Evolutionary conservation across 2,797 vertebrate genomes (phyloP), one percentile per base, ranked within the genome.

Genomic region (Schizopygopsis pylzovi): DNA sequence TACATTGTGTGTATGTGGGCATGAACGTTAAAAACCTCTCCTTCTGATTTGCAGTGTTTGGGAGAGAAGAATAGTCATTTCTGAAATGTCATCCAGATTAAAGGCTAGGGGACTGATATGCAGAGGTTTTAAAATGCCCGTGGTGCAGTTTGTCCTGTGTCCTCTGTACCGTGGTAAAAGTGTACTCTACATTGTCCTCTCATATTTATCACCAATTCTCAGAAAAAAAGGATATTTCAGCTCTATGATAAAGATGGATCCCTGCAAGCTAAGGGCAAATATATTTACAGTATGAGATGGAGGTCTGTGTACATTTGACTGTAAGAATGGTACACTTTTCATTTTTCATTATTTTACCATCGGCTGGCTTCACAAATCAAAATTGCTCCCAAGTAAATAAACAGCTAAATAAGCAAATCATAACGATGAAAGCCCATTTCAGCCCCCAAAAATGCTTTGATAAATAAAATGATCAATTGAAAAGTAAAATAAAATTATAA

Each of bases 61-160:
- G 76, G 61, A 59, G 76, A 85, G 68, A 49, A 81, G 78, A 75
- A 73, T 81, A 81, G 70, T 81, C 47, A 86, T 89, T 84, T 90
- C 41, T 88, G 52, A 93, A 93, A 93, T 92, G 91, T 88, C 90
- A 90, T 75, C 85, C 63, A 87, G 88, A 89, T 91, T 86, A 89
- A 88, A 89, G 84, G 84, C 82, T 85, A 76, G 68, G 16, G 89
- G 87, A 92, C 88, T 81, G 90, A 91, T 89, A 91, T 90, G 92
- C 88, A 87, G 86, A 88, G 85, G 88, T 90, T 91, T 90, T 92
- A 86, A 88, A 90, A 92, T 89, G 88, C 90, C 87, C 18, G 76
- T 89, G 90, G 92, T 76, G 47, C 86, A 86, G 87, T 93, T 92
- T 93, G 91, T 93, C 91, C 91, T 88, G 84, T 63, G 79, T 91